Conservation (phyloP, 1,140 invertebrate genomes). For the Xylocopa sonorina region DNA sequence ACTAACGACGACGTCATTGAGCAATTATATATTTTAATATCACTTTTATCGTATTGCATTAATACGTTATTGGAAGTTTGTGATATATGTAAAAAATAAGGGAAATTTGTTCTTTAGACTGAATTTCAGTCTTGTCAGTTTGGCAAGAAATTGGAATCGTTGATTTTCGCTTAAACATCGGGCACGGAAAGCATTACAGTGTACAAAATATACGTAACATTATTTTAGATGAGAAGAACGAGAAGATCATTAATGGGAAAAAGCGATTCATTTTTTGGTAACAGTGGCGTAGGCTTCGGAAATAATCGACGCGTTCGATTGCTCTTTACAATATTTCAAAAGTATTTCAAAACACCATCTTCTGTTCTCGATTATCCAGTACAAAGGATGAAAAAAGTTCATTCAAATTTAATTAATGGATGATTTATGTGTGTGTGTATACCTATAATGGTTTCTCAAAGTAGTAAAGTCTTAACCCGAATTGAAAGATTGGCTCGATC, state of each 20-base stretch:
- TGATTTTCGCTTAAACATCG: constrained; percentile 26
- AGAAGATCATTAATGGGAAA: constrained; percentile 42
- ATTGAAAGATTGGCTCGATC: neutral
- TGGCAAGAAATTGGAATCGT: constrained; percentile 55
- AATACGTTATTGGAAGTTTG: constrained; percentile 6
- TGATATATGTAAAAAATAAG: constrained; percentile 5
- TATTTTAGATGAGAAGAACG: constrained; percentile 8
- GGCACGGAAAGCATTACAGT: constrained; percentile 20
- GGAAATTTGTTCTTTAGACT: constrained; percentile 40
- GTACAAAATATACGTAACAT: constrained; percentile 34
- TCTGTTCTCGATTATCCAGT: no score
- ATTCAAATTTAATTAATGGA: no score
- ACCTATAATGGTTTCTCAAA: no score
- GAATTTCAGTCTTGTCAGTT: constrained; percentile 55
- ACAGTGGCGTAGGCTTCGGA: neutral
- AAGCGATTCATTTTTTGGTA: constrained; percentile 3
- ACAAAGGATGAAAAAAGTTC: no score
- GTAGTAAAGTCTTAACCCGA: neutral
- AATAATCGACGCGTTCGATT: neutral
- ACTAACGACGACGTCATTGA: constrained; percentile 27
- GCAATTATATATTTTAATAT: constrained; percentile 29
- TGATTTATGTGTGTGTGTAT: no score
- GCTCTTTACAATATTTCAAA: neutral
- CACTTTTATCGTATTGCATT: constrained; percentile 2
- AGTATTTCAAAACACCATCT: neutral